Conservation (phyloP, 1,140 invertebrate genomes). For the Radopholus similis region DNA sequence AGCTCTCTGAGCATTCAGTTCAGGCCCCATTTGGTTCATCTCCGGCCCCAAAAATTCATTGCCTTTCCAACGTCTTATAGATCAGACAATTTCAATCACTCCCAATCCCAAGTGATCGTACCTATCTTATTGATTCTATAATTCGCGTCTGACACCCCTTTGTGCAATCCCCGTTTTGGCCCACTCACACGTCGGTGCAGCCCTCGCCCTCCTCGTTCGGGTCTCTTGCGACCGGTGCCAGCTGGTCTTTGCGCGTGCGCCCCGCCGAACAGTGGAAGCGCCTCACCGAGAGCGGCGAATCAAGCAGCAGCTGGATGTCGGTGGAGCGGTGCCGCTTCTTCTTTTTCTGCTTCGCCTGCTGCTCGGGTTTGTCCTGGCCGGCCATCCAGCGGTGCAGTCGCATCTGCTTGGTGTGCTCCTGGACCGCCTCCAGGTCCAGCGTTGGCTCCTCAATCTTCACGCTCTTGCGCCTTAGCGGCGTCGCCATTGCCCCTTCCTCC, state of each 20-base stretch:
- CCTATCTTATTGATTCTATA: too few relatives aligned
- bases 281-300: background rate
- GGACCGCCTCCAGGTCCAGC: background rate
- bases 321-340: background rate
- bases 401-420: background rate
- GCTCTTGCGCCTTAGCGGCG: background rate
- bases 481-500: background rate
- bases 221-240: background rate
- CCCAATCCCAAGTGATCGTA: too few relatives aligned
- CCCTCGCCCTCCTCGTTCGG: too few relatives aligned
- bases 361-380: background rate
- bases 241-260: background rate
- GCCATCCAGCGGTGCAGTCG: background rate
- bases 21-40: too few relatives aligned
- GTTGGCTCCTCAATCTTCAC: background rate
- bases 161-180: too few relatives aligned
- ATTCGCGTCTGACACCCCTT: too few relatives aligned
- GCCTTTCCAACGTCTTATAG: too few relatives aligned
- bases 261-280: background rate
- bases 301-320: background rate
- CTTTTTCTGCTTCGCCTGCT: background rate
- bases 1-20: too few relatives aligned
- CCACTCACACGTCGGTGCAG: too few relatives aligned
- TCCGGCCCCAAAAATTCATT: too few relatives aligned
- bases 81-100: too few relatives aligned